Evolutionary conservation across 2,888 invertebrate species (phyloP), one percentile per base, ranked within the genome.

Genomic region (Sisyra nigra): DNA sequence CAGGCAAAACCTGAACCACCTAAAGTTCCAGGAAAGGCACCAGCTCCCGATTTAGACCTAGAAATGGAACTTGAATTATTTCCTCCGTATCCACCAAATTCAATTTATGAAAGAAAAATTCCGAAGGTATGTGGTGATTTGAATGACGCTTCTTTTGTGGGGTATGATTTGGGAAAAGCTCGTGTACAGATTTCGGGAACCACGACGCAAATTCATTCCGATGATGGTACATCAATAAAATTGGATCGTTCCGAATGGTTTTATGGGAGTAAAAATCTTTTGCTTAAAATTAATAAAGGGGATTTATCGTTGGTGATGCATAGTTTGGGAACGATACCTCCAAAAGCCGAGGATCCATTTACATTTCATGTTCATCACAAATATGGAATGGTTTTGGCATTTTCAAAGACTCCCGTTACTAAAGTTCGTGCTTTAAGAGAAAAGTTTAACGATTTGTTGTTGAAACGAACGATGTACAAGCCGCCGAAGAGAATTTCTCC

Each of bases 81-180:
- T 32, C 33, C 11, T 19, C 38, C 34, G 39, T 38, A 41, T 19
- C 35, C 31, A 13, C 39, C 29, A 19, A 37, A 38, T 24, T n/a
- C 33, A 33, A 9, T 33, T 13, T 33, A 33, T 33, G 33, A n/a
- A n/a, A 33, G 14, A 9, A 33, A 18, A 33, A 44, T 8, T 24
- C 24, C 24, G 24, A 3, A 24, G 24, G 24, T 24, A 3, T 24
- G 24, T 24, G 7, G 3, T 3, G 7, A 24, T 24, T 5, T 5
- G 7, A 24, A 24, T 24, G 24, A 24, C 5, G 24, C 24, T 3
- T 5, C 7, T 24, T 57, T 58, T 44, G 34, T 54, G 9, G 60
- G 56, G 8, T 61, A 59, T 38, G 56, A 60, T 46, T 49, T 60
- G 3, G 58, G 55, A 9, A 47, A 14, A 9, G 37, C 46, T 15